Base-by-base conservation (phyloP, 2,888 invertebrate species). In the Poecilobothrus nobilitatus region DNA sequence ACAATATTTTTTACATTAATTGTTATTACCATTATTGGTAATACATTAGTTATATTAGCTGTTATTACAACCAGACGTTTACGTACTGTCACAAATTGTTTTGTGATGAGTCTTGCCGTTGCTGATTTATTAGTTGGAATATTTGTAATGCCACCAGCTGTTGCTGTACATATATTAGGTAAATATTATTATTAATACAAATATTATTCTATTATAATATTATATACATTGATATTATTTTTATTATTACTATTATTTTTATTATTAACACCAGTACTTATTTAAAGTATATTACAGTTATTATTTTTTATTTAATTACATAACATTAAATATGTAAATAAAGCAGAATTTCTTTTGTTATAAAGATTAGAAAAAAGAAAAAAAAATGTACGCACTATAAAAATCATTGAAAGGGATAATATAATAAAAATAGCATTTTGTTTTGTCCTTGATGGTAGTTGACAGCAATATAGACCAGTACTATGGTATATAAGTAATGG, bases 81-180 rank as follows among this genome's bases (percentile, higher is more conserved):
- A 72, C 86, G 96, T 73, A 95, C 95, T 0, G 94, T 96, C 44
- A 97, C 96, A 66, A 97, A 97, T 79, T 94, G 95, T 78, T 95
- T 97, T 82, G 95, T 97, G 72, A 94, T 95, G 77, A 96, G 95
- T 68, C 83, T 97, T 78, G 97, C 97, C 0, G 90, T 91, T 0
- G 96, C 97, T 65, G 97, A 97, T 84, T 86, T 96, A 80, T 81
- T 95, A 73, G 95, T 97, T 5, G 97, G 96, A 1, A 88, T 95
- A 44, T 92, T 94, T 76, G 96, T 97, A 0, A 92, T 97, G 91
- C 97, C 97, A 2, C 95, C 95, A 66, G 95, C 95, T n/a, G 93
- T 95, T 62, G 91, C 92, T 70, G 79, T 80, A 6, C 80, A 93
- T 82, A 86, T 95, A 68, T 89, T 88, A 82, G 93, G 94, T 87